Evolutionary conservation across 2,113 vertebrate species (phyloP), one percentile per base, ranked within the genome.

Genomic region (Tonatia bakeri): DNA sequence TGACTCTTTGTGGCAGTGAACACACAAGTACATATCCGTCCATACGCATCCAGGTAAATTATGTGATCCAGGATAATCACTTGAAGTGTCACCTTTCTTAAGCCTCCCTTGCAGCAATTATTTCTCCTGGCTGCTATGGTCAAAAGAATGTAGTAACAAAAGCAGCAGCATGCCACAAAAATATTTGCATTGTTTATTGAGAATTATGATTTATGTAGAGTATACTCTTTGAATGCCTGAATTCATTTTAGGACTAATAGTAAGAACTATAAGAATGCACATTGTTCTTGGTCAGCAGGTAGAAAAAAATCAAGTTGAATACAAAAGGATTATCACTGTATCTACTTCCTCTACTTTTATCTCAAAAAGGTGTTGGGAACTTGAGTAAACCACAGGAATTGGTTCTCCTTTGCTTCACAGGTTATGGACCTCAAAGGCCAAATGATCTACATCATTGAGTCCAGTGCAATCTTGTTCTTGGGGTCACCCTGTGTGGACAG

Each of bases 341-440:
- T 69, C 45, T 31, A 2, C n/a, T 47, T 45, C 22, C 38, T 90
- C 50, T 69, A 7, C 16, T 80, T 83, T 43, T 22, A 13, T 64
- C 43, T 93, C 22, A 36, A 31, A 40, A 90, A 52, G 31, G 3
- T 43, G 2, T 43, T 56, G 64, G 28, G 33, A 72, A 67, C 11
- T 20, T 70, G 77, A 45, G 15, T 87, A 76, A 65, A n/a, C 11
- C 26, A 31, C 12, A 73, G 3, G n/a, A n/a, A 0, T 22, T 11
- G 52, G 38, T 98, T 67, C 96, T 92, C 97, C 87, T 96, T 97
- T 96, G 85, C 88, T 94, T 98, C 94, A 67, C 97, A 99, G 99
- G 99, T 99, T 81, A 99, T 99, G 99, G 99, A 99, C 97, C 99
- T 99, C 82, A 99, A 99, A 98, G 99, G 99, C 87, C 99, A 99